Conservation (phyloP, 2,797 vertebrate genomes). For the Xerus rutilus region DNA sequence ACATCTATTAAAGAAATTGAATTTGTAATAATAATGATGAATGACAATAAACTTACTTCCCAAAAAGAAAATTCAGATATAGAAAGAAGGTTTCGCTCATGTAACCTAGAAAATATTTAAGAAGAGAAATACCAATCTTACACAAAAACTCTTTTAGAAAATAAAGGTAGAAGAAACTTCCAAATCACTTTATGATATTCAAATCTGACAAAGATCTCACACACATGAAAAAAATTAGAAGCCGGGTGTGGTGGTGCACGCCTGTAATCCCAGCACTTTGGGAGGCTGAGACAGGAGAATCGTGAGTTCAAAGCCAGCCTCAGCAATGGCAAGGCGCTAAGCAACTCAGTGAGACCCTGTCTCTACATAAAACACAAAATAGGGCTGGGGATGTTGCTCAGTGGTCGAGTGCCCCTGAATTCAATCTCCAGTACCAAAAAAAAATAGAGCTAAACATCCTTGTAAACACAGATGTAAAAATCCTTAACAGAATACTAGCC, state of each 20-base stretch:
- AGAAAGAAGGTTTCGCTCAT: background rate
- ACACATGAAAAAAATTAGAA: background rate
- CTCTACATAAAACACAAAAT: too few species aligned
- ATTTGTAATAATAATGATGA: background rate
- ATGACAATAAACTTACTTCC: background rate
- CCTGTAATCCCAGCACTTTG: too few species aligned
- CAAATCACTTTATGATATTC: background rate
- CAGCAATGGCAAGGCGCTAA: too few species aligned
- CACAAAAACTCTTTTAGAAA: constrained; percentile 19
- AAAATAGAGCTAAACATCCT: background rate
- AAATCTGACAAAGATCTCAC: constrained; percentile 9
- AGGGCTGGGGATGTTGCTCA: too few species aligned
- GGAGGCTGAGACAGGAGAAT: too few species aligned
- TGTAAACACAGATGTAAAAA: background rate
- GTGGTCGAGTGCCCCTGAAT: too few species aligned
- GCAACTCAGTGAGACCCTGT: too few species aligned
- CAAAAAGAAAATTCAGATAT: constrained; percentile 8
- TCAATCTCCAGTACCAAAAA: too few species aligned
- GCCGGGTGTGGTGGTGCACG: too few species aligned
- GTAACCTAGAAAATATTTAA: constrained; percentile 2
- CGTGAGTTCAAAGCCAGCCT: too few species aligned
- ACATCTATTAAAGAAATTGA: background rate
- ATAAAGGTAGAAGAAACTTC: background rate
- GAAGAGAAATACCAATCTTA: background rate
- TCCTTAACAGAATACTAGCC: constrained; percentile 8